A percentile compares a stretch with the other conserved stretches of the same genome.
Evolutionary conservation across 2,888 invertebrate genomes (phyloP).

Genomic region (Drosophila siamana): DNA sequence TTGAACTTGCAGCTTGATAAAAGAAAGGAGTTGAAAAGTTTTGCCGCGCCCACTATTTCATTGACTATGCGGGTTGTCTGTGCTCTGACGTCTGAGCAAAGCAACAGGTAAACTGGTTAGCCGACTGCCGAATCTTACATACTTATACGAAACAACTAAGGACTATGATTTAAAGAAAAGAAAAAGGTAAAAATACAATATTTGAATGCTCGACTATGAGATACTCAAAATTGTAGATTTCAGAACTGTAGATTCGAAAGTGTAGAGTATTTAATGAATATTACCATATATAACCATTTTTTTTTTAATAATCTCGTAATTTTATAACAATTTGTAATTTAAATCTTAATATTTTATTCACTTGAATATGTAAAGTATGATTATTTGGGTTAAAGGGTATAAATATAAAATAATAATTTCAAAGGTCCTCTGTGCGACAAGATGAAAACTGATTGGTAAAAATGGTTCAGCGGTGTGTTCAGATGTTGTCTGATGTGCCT

Average conservation of each 20-base stretch:
- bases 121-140: constrained; percentile 40
- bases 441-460: constrained; percentile 44
- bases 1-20: constrained; percentile 79
- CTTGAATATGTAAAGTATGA: too few relatives aligned
- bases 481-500: constrained; percentile 26
- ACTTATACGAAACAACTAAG: constrained; percentile 35
- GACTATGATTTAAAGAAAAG: constrained; percentile 14
- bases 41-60: constrained; percentile 41
- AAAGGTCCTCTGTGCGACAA: constrained; percentile 40
- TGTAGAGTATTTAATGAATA: too few relatives aligned
- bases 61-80: constrained; percentile 67
- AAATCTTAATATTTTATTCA: too few relatives aligned
- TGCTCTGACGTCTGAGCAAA: constrained; percentile 45
- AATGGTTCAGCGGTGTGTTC: constrained; percentile 29
- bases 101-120: constrained; percentile 72
- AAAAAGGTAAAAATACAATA: constrained; percentile 20
- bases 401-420: constrained; percentile 60
- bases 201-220: constrained; percentile 20
- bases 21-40: constrained; percentile 56
- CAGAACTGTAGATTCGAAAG: too few relatives aligned
- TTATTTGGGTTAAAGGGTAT: constrained; percentile 18
- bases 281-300: too few relatives aligned
- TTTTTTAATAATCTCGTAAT: too few relatives aligned
- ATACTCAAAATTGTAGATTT: constrained; percentile 10
- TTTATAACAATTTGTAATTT: background rate